phyloP scores from a whole-genome alignment of 2,888 invertebrate species.

The Cephus pulcher region DNA sequence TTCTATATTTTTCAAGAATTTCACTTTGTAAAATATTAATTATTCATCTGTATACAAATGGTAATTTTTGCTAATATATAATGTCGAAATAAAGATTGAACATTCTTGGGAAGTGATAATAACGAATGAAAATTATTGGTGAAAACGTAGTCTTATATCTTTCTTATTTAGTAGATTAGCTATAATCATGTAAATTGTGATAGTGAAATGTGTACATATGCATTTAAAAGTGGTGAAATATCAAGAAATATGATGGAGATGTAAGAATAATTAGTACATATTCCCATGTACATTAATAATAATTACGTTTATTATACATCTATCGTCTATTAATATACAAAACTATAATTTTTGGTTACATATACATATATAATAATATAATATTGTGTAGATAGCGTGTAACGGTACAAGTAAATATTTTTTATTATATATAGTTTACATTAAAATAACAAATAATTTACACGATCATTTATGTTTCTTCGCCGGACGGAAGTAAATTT shows the following conservation, averaged over 20 bases:
- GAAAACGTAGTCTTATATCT: background rate
- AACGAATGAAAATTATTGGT: background rate
- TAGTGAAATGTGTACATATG: no score
- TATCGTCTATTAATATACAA: slow-evolving; percentile 63
- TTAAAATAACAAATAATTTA: slow-evolving; percentile 61
- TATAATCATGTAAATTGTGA: background rate
- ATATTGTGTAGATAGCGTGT: slow-evolving; percentile 44
- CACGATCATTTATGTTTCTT: slow-evolving; percentile 36
- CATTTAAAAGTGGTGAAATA: background rate
- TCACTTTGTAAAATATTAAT: slow-evolving; percentile 2
- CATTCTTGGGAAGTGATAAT: background rate
- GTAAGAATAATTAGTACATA: background rate
- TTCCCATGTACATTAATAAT: slow-evolving; percentile 36
- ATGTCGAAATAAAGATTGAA: background rate
- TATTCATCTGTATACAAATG: slow-evolving; percentile 1
- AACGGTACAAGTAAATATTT: slow-evolving; percentile 49
- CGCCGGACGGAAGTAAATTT: slow-evolving; percentile 33
- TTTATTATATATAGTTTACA: slow-evolving; percentile 35
- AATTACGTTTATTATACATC: slow-evolving; percentile 61
- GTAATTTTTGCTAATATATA: slow-evolving; percentile 6
- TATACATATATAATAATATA: slow-evolving; percentile 50
- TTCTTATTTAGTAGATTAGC: background rate
- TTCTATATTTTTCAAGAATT: background rate
- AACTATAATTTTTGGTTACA: slow-evolving; percentile 65
- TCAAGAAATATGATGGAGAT: background rate